Evolutionary conservation across 92 coral and sea anemone species (phyloP).

Genomic region (Scolanthus callimorphus): DNA sequence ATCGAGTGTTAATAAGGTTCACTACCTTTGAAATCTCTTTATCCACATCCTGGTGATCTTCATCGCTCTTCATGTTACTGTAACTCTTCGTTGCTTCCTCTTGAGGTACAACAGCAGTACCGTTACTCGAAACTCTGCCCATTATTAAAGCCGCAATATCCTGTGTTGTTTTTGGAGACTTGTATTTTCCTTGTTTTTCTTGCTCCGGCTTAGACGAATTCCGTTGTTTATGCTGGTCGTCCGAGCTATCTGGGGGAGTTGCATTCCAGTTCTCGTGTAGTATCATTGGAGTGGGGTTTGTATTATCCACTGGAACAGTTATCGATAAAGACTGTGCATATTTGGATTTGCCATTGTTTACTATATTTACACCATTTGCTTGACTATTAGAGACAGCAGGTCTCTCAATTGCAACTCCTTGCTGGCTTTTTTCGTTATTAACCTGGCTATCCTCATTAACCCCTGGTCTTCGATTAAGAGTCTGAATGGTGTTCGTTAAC

Average conservation of each 20-base stretch:
- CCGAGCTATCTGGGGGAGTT: not conserved
- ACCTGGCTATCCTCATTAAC: not conserved
- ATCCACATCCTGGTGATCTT: conserved; percentile 12
- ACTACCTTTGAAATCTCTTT: conserved; percentile 30
- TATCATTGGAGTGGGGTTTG: not conserved
- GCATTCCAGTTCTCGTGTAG: conserved; percentile 10
- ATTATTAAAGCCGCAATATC: conserved; percentile 22
- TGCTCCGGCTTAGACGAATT: not conserved
- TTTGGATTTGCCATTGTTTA: not conserved
- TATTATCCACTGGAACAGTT: conserved; percentile 1
- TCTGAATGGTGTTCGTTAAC: not conserved
- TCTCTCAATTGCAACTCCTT: too few relatives aligned
- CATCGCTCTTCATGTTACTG: conserved; percentile 6
- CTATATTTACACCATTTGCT: too few relatives aligned
- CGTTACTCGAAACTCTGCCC: conserved; percentile 24
- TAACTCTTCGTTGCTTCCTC: not conserved
- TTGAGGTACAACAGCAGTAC: not conserved
- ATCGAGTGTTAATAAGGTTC: conserved; percentile 11
- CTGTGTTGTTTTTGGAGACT: not conserved
- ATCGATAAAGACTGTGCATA: not conserved
- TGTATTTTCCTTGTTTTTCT: not conserved
- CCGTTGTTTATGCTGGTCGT: not conserved
- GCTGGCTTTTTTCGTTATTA: not conserved
- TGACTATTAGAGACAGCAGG: too few relatives aligned
- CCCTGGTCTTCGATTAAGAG: not conserved